Percentiles rank a stretch among this genome's conserved stretches.
These are phyloP conservation scores for Oncorhynchus tshawytscha DNA, from an alignment of 2,113 vertebrate species.

Conservation along the genomic window DNA sequence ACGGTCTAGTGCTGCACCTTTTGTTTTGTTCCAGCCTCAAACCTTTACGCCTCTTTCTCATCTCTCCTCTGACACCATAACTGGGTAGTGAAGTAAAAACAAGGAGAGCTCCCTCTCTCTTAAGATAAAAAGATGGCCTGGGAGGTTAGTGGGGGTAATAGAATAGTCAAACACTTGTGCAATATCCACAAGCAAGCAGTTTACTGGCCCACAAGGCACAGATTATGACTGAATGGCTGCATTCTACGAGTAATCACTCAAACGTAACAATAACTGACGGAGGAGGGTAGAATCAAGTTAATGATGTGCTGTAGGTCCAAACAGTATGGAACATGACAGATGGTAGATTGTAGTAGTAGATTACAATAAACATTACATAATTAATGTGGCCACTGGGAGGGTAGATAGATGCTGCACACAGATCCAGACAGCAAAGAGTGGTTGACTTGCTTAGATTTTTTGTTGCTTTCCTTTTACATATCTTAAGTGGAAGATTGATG, in stretches of 20 bases:
- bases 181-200: slow-evolving; percentile 53
- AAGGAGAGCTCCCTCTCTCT: neutral
- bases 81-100: neutral
- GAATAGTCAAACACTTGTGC: slow-evolving; percentile 42
- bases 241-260: slow-evolving; percentile 35
- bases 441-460: neutral
- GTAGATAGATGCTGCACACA: neutral
- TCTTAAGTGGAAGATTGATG: slow-evolving; percentile 60
- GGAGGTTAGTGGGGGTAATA: slow-evolving; percentile 17
- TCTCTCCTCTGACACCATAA: neutral
- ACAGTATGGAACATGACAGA: neutral
- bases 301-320: too few species aligned
- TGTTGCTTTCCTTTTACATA: neutral
- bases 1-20: neutral
- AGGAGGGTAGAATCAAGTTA: neutral
- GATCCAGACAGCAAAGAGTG: neutral
- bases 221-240: slow-evolving; percentile 32
- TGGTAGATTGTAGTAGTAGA: neutral
- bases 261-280: slow-evolving; percentile 10
- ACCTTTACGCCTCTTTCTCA: neutral
- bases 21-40: neutral
- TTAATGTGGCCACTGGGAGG: neutral
- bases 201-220: slow-evolving; percentile 49
- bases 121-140: neutral
- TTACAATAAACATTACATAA: too few species aligned